Conservation (phyloP, 2,797 vertebrate genomes). For the Macrochelys suwanniensis region DNA sequence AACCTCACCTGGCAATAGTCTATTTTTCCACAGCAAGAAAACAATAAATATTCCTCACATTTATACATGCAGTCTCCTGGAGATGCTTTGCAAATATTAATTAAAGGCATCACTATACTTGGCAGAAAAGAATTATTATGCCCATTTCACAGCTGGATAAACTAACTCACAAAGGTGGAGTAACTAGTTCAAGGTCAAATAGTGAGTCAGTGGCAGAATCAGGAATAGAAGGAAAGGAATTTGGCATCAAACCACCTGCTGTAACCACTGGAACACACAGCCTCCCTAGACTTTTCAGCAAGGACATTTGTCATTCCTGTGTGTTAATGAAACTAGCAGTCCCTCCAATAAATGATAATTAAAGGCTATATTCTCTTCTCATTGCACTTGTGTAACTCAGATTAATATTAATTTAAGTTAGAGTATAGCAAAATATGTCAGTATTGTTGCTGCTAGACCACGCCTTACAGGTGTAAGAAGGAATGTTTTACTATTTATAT, state of each 20-base stretch:
- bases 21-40: background rate
- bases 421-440: background rate
- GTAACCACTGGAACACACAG: background rate
- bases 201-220: background rate
- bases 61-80: background rate
- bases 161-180: background rate
- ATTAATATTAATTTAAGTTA: background rate
- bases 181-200: background rate
- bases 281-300: background rate
- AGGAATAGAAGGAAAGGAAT: background rate
- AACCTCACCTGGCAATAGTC: background rate
- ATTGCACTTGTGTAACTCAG: background rate
- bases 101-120: background rate
- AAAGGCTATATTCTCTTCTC: background rate
- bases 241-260: background rate
- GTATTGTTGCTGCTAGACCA: background rate
- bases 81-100: background rate
- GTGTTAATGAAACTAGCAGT: background rate
- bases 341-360: background rate
- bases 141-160: rapidly evolving
- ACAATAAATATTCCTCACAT: slow-evolving; percentile 6
- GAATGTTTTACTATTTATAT: background rate
- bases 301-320: background rate
- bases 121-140: no score
- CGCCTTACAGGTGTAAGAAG: background rate